A percentile compares a stretch with the other conserved stretches of the same genome.
phyloP scores from a whole-genome alignment of 2,797 vertebrate species.

The Protosalanx chinensis region DNA sequence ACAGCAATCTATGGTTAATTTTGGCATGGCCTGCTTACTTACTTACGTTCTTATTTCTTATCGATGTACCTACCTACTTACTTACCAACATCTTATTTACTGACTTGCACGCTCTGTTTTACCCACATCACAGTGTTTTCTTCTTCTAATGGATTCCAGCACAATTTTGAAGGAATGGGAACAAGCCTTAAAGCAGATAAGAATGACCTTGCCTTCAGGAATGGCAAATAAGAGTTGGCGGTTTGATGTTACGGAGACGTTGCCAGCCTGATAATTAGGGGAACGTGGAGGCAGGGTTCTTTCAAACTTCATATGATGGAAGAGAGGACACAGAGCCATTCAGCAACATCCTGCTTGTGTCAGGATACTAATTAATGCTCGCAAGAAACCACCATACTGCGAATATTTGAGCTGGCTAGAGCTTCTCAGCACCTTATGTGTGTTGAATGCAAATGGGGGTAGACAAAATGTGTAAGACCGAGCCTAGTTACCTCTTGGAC shows the following conservation, averaged over 20 bases:
- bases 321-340: neutral
- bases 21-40: neutral
- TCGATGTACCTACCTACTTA: too few relatives aligned
- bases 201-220: neutral
- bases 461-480: too few relatives aligned
- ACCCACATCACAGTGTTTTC: neutral
- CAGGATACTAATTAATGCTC: neutral
- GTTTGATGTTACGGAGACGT: neutral
- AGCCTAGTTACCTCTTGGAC: too few relatives aligned
- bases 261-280: neutral
- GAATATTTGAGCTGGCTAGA: too few relatives aligned
- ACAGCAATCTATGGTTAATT: neutral
- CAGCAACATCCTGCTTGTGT: neutral
- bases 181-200: neutral
- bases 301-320: neutral
- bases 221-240: neutral
- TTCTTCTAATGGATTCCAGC: neutral
- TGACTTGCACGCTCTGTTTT: neutral
- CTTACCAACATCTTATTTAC: too few relatives aligned
- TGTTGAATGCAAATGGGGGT: too few relatives aligned
- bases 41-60: too few relatives aligned
- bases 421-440: too few relatives aligned
- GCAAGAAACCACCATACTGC: neutral
- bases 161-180: neutral
- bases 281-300: neutral